Conservation (phyloP, 2,113 vertebrate species). For the Poecile atricapillus region DNA sequence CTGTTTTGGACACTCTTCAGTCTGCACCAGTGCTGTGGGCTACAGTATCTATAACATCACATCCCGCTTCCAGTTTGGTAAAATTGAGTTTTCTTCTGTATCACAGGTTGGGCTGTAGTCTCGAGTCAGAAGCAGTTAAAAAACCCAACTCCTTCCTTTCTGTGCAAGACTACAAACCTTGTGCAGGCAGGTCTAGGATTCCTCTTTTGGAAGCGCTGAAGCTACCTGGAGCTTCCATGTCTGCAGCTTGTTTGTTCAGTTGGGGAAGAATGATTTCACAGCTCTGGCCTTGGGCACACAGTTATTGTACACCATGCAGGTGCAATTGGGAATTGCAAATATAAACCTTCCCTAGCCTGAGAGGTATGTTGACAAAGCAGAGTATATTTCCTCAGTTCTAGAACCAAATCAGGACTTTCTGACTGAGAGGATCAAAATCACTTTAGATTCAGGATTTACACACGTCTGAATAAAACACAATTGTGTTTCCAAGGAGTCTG, state of each 20-base stretch:
- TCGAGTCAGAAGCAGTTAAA: neutral
- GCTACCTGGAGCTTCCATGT: neutral
- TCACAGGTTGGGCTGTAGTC: neutral
- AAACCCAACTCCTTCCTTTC: neutral
- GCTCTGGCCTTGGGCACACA: neutral
- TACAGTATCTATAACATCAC: slow-evolving; percentile 80
- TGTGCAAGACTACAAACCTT: neutral
- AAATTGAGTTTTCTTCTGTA: neutral
- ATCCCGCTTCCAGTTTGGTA: slow-evolving; percentile 84
- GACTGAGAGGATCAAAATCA: neutral
- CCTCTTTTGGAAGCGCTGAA: neutral
- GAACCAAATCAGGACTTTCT: neutral
- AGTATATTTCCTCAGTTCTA: neutral
- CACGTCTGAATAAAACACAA: neutral
- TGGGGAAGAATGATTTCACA: neutral
- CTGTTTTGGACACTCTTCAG: slow-evolving; percentile 95
- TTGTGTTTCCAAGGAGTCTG: neutral
- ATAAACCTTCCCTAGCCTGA: neutral
- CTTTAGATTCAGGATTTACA: neutral
- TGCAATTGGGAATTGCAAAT: neutral
- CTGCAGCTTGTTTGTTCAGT: neutral
- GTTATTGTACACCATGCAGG: rapidly evolving
- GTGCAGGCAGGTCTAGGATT: neutral
- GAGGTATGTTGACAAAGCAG: neutral
- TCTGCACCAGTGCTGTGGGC: slow-evolving; percentile 84